Base-by-base conservation (phyloP, 2,797 vertebrate genomes). In the Leptodactylus fallax region DNA sequence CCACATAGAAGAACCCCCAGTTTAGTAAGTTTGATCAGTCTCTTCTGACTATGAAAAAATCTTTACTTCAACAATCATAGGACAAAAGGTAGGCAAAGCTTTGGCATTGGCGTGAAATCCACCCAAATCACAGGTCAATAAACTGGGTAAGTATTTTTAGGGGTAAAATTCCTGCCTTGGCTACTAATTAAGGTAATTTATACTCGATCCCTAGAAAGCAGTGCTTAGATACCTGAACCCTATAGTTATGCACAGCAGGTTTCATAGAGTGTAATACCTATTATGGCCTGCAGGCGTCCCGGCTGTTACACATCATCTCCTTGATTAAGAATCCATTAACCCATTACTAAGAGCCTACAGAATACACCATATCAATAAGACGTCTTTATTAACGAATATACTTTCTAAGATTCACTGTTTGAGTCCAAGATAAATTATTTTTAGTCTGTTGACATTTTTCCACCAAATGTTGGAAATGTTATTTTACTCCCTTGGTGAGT, bases 381-480 rank as follows among this genome's bases (percentile, higher is more conserved):
- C 69, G 53, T 65, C 36, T 71, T 79, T 67, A 56, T 47, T 49
- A 61, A 60, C 72, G 79, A 49, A 10, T 71, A 11, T 12, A n/a
- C 27, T 67, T 58, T 51, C 9, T n/a, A 67, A 27, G 74, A 55
- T 61, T 88, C 71, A 79, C 74, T 63, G 51, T 36, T 87, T 63
- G 55, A 17, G 76, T 16, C 76, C 27, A 17, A 19, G 45, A 79
- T 79, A 36, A 61, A 84, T 88, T 69, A 79, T 56, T 60, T 79
- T 79, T 21, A 27, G 63, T 72, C 67, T 79, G 87, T 72, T 88
- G 82, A 80, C 82, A 85, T 88, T 88, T 88, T 69, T 56, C 16
- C 72, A 85, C 63, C 74, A 85, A 88, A 79, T 84, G 83, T 69
- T 79, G 58, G 78, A 80, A 84, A 88, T 88, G 76, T 85, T 79